Evolutionary conservation across 2,797 vertebrate species (phyloP).

Genomic region (Epinephelus awoara): DNA sequence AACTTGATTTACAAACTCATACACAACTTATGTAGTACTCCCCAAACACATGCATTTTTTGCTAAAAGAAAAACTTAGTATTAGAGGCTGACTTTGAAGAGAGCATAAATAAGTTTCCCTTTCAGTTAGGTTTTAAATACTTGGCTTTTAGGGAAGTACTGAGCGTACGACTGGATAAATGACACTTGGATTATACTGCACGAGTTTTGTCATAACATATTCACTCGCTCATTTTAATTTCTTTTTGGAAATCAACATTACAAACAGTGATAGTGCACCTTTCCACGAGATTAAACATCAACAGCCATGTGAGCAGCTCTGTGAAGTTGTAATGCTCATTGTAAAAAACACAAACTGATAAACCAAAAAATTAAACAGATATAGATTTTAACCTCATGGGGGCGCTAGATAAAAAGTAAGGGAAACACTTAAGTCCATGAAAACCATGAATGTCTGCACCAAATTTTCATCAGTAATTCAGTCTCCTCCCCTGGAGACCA

Average conservation of each 20-base stretch:
- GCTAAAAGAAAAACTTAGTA: too few species aligned
- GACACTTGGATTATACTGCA: too few species aligned
- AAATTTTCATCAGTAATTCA: background rate
- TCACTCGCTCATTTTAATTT: background rate
- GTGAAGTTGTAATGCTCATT: background rate
- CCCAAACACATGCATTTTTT: too few species aligned
- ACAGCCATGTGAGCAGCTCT: too few species aligned
- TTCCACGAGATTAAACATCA: background rate
- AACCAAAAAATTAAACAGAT: slow-evolving; percentile 2
- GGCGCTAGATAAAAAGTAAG: background rate
- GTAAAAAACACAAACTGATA: slow-evolving; percentile 9
- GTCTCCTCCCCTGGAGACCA: background rate
- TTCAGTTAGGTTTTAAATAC: too few species aligned
- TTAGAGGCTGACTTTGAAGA: too few species aligned
- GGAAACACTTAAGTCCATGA: background rate
- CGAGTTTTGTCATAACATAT: background rate
- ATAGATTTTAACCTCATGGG: background rate
- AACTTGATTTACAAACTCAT: too few species aligned
- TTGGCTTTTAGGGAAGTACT: too few species aligned
- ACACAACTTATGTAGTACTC: too few species aligned
- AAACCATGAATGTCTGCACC: background rate
- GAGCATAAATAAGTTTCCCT: too few species aligned
- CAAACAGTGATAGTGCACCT: background rate
- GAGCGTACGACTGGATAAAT: too few species aligned
- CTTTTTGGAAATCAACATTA: background rate